A percentile compares a stretch with the other conserved stretches of the same genome.
Evolutionary conservation across 2,797 vertebrate species (phyloP).

Genomic region (Bradypus variegatus): DNA sequence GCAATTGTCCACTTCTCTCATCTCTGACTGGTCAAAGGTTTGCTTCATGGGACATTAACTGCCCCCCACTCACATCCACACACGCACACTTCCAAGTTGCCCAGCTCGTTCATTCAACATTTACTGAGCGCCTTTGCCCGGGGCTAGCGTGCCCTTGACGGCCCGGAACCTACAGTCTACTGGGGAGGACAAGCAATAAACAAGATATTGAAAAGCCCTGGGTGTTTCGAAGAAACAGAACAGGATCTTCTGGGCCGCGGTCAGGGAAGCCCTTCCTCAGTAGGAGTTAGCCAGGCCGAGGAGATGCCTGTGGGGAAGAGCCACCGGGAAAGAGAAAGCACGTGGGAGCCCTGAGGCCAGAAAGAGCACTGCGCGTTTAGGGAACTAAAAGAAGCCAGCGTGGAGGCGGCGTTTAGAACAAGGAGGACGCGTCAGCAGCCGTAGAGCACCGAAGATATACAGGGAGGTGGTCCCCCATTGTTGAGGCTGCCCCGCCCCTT

Average conservation of each 20-base stretch:
- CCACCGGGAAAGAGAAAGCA: accelerated
- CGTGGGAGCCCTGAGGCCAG: accelerated
- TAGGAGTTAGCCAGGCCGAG: neutral
- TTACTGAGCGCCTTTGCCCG: neutral
- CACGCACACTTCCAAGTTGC: neutral
- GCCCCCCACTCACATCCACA: too few relatives aligned
- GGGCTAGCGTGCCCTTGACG: neutral
- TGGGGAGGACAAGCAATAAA: neutral
- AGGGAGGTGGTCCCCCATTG: neutral
- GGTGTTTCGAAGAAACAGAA: neutral
- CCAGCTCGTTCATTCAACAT: neutral
- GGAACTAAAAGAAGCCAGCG: too few relatives aligned
- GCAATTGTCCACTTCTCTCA: neutral
- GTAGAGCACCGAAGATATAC: neutral
- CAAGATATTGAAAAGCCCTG: neutral
- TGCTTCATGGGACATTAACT: neutral
- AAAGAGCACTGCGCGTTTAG: neutral
- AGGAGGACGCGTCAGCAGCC: neutral
- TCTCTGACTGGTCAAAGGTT: neutral
- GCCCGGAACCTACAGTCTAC: neutral
- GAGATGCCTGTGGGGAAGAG: neutral
- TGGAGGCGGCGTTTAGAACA: neutral
- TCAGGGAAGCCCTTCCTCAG: neutral
- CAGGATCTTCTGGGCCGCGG: neutral
- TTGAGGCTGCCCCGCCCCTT: neutral